A percentile compares a stretch with the other conserved stretches of the same genome.
phyloP scores from a whole-genome alignment of 2,888 invertebrate species.

The Alloplasta piceator region DNA sequence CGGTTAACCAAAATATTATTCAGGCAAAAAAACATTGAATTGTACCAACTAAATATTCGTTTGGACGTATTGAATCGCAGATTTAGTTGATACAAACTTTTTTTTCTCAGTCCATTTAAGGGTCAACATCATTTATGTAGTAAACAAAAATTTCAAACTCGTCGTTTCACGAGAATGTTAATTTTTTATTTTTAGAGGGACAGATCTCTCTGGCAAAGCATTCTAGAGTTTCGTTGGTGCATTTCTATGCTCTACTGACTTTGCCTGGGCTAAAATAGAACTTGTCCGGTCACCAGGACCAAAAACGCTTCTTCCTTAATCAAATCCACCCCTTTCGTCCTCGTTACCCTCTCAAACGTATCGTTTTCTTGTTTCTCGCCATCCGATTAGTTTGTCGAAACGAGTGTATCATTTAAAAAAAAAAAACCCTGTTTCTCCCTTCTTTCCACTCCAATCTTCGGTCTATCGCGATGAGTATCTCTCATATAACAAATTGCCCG shows the following conservation, averaged over 20 bases:
- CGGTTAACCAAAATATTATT: too few species aligned
- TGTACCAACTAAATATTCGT: too few species aligned
- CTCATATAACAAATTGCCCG: constrained; percentile 51
- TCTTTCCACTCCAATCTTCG: constrained; percentile 11
- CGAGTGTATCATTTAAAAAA: constrained; percentile 52
- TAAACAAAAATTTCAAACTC: too few species aligned
- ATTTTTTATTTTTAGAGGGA: too few species aligned
- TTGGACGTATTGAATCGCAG: too few species aligned
- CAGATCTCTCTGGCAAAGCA: constrained; percentile 53
- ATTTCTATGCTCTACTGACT: constrained; percentile 36
- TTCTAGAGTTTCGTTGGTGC: constrained; percentile 42
- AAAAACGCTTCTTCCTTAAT: neutral
- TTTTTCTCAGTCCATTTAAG: too few species aligned
- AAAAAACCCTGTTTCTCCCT: constrained; percentile 6
- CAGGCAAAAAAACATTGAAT: too few species aligned
- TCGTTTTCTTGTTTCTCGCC: constrained; percentile 39
- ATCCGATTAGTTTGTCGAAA: constrained; percentile 43
- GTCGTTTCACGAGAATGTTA: too few species aligned
- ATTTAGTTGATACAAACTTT: too few species aligned
- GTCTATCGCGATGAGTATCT: constrained; percentile 47
- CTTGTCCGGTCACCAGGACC: constrained; percentile 47
- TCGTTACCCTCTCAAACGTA: neutral
- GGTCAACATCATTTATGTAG: too few species aligned
- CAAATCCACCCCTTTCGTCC: neutral
- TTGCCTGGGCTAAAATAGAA: constrained; percentile 36